Evolutionary conservation across 2,113 vertebrate genomes (phyloP).

Genomic region (Dromiciops gliroides): DNA sequence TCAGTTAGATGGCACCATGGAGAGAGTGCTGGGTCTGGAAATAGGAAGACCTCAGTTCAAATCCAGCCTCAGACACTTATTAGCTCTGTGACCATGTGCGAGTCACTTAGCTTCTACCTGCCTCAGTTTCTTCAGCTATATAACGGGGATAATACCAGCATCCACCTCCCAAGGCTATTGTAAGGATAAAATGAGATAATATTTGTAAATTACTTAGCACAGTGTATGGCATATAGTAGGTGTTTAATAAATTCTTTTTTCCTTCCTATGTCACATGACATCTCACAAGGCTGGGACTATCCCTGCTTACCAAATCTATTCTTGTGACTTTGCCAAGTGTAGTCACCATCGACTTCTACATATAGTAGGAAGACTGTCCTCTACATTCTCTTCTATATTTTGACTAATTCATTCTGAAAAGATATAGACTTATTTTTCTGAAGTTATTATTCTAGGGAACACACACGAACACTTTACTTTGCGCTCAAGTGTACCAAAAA

Average conservation of each 20-base stretch:
- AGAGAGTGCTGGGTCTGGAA: neutral
- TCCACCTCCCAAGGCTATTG: neutral
- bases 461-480: neutral
- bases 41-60: neutral
- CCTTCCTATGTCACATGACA: neutral
- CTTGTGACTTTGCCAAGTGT: neutral
- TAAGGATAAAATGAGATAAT: neutral
- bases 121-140: neutral
- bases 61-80: neutral
- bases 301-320: neutral
- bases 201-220: neutral
- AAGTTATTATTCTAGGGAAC: neutral
- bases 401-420: conserved; percentile 17
- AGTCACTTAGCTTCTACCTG: neutral
- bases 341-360: fast-evolving
- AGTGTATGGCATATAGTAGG: neutral
- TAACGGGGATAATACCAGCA: neutral
- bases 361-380: neutral
- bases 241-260: neutral
- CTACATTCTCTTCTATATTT: neutral
- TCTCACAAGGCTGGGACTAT: neutral
- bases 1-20: neutral
- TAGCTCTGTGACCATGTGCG: neutral
- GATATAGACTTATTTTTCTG: neutral
- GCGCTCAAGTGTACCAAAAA: neutral